Evolutionary conservation across 2,113 vertebrate species (phyloP).

Genomic region (Gallinago paraguaiae): DNA sequence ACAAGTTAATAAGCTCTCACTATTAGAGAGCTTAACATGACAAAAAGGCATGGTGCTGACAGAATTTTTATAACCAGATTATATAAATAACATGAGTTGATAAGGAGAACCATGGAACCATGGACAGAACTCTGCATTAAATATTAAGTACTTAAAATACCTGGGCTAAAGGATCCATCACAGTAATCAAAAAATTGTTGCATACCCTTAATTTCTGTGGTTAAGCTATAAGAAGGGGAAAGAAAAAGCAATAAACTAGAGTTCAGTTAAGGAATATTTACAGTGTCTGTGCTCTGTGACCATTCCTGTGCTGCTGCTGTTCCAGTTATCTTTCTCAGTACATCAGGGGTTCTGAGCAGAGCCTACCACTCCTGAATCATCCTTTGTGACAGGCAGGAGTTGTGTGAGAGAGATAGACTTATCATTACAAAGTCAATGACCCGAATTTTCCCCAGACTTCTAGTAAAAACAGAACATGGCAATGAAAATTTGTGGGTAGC

Average conservation of each 20-base stretch:
- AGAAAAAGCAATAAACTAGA: not conserved
- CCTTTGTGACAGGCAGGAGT: conserved; percentile 4
- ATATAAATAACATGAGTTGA: not conserved
- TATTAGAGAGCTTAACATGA: conserved; percentile 15
- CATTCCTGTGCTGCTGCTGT: not conserved
- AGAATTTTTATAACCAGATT: conserved; percentile 14
- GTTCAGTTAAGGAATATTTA: not conserved
- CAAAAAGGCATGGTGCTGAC: not conserved
- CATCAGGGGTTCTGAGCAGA: not conserved
- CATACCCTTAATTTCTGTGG: not conserved
- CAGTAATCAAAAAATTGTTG: not conserved
- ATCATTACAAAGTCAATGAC: conserved; percentile 18
- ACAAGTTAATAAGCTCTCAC: conserved; percentile 46
- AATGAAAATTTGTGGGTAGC: not conserved
- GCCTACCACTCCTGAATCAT: not conserved
- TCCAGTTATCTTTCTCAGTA: not conserved
- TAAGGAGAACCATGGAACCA: rapidly evolving
- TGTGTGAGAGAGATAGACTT: not conserved
- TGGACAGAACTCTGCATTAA: not conserved
- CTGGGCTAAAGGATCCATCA: not conserved
- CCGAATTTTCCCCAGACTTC: not conserved
- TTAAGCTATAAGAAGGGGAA: not conserved
- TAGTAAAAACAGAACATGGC: not conserved
- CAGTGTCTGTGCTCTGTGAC: not conserved
- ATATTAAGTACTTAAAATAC: not conserved